Percentiles rank a stretch among this genome's conserved stretches.
Evolutionary conservation across 2,797 vertebrate species (phyloP).

Genomic region (Gouania willdenowi): DNA sequence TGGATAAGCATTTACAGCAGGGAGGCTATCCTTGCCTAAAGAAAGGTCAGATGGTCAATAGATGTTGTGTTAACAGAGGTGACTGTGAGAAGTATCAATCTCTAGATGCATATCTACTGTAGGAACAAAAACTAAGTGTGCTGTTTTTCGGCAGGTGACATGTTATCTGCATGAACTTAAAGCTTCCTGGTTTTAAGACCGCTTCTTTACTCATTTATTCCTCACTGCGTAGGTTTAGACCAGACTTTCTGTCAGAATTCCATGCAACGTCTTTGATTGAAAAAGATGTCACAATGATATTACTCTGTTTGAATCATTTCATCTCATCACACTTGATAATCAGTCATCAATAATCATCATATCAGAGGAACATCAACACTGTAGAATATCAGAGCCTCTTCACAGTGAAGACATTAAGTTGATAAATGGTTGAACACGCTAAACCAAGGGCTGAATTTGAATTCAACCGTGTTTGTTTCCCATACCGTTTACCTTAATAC

Average conservation of each 20-base stretch:
- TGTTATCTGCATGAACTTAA: constrained; percentile 33
- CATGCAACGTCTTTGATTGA: constrained; percentile 28
- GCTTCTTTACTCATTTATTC: constrained; percentile 7
- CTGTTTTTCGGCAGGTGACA: constrained; percentile 27
- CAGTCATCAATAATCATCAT: constrained; percentile 4
- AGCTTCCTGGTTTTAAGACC: constrained; percentile 23
- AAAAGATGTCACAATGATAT: constrained; percentile 9
- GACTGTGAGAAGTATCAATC: constrained; percentile 25
- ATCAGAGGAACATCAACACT: too few species aligned
- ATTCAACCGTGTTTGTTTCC: constrained; percentile 3
- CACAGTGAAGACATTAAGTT: not conserved
- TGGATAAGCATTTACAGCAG: constrained; percentile 16
- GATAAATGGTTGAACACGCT: not conserved
- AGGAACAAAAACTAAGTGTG: constrained; percentile 29
- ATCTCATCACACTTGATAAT: too few species aligned
- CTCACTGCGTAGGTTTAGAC: constrained; percentile 1
- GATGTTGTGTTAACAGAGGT: constrained; percentile 35
- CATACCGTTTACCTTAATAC: constrained; percentile 17
- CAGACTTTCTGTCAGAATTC: constrained; percentile 18
- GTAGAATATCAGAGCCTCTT: constrained; percentile 3
- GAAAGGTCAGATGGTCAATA: constrained; percentile 46
- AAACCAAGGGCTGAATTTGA: not conserved
- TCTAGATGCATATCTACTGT: constrained; percentile 11
- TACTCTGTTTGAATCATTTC: constrained; percentile 18
- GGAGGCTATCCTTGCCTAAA: constrained; percentile 25